These are phyloP conservation scores for Augochlorella aurata DNA, from an alignment of 2,888 invertebrate species.

Conservation along the genomic window DNA sequence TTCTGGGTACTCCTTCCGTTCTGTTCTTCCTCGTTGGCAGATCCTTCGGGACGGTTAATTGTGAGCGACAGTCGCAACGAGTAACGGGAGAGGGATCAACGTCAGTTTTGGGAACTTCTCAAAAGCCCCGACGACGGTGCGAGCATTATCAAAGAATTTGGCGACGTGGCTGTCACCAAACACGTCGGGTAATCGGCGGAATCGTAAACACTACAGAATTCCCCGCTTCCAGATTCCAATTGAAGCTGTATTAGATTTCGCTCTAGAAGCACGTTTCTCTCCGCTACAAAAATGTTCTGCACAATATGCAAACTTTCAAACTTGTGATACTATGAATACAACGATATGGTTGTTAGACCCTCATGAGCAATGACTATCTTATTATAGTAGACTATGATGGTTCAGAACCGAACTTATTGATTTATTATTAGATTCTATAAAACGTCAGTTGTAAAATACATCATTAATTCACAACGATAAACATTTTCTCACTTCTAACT, in stretches of 20 bases:
- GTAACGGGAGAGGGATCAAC: constrained; percentile 74
- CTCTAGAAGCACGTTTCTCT: background rate
- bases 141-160: constrained; percentile 58
- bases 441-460: no score
- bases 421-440: no score
- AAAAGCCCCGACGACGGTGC: constrained; percentile 64
- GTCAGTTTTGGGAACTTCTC: constrained; percentile 75
- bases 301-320: background rate
- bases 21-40: constrained; percentile 67
- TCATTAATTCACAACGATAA: no score
- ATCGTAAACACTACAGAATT: constrained; percentile 15
- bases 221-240: background rate
- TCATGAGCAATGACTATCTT: background rate
- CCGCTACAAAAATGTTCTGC: background rate
- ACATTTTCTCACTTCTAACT: no score
- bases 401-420: no score
- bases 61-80: constrained; percentile 79
- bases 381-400: background rate
- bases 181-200: constrained; percentile 6
- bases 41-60: constrained; percentile 79
- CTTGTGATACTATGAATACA: background rate
- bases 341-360: background rate
- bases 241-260: background rate
- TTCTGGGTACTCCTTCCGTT: constrained; percentile 65
- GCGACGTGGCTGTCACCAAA: constrained; percentile 33